A percentile compares a stretch with the other conserved stretches of the same genome.
Conservation (phyloP, 2,888 invertebrate genomes). For the Oligia latruncula region DNA sequence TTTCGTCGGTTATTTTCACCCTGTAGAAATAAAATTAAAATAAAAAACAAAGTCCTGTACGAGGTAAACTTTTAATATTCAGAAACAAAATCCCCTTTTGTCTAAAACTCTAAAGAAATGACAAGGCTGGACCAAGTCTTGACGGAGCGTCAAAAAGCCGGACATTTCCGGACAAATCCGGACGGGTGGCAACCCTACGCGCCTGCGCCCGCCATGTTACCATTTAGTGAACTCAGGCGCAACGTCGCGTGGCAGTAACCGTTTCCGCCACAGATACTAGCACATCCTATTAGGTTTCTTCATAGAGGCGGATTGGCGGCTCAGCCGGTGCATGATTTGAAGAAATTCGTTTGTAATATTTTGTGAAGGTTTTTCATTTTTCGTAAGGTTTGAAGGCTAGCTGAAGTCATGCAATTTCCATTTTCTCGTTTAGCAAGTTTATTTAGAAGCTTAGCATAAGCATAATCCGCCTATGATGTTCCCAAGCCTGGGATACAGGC, state of each 20-base stretch:
- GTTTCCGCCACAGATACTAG: constrained; percentile 64
- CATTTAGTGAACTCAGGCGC: constrained; percentile 72
- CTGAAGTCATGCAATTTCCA: background rate
- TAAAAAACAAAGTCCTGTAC: too few species aligned
- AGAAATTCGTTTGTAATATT: constrained; percentile 20
- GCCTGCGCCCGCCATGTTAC: constrained; percentile 60
- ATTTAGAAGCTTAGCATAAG: background rate
- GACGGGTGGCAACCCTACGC: constrained; percentile 21
- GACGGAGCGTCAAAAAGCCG: too few species aligned
- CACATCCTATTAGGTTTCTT: constrained; percentile 55
- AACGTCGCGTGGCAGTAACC: constrained; percentile 71
- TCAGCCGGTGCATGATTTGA: constrained; percentile 29
- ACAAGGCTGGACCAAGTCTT: background rate
- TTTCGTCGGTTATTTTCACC: too few species aligned
- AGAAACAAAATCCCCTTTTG: background rate
- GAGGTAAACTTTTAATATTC: too few species aligned
- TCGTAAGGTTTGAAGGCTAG: constrained; percentile 12
- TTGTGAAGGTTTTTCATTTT: constrained; percentile 12
- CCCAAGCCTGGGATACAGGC: background rate
- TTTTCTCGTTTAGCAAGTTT: background rate
- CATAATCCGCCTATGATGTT: background rate
- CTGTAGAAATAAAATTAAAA: too few species aligned
- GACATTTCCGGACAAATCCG: background rate
- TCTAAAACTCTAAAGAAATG: background rate
- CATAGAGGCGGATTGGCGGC: constrained; percentile 52